Base-by-base conservation (phyloP, 92 coral and sea anemone species). In the Virgularia gustaviana region DNA sequence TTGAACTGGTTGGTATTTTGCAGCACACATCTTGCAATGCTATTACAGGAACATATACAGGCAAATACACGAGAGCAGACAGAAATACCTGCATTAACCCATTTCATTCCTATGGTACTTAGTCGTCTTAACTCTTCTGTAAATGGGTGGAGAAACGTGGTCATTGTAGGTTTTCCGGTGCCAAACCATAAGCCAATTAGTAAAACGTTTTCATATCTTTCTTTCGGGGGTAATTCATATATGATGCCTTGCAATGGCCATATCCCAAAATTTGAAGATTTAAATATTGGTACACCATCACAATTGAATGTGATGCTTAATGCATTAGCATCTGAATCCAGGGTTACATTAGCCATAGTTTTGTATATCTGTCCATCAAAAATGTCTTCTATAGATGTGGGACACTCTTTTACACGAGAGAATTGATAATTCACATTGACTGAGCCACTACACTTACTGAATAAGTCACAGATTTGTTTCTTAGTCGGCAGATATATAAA, bases 141-240 rank as follows among this genome's bases (percentile, higher is more conserved):
- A 62, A 62, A 62, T 23, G 70, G 70, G 45, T 37, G 24, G 15
- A 57, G 64, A 29, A 57, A 57, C 37, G 64, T 57, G n/a, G 64
- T 57, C 64, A 57, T 57, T 30, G 34, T 29, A 25, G 64, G 64
- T 13, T 57, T 57, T 5, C 64, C 64, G 34, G 10, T 57, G 30
- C 51, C 20, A 53, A 53, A 62, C 70, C 70, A 62, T n/a, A 62
- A 36, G 23, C 47, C 70, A 1, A 62, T 36, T 62, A 62, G 36
- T 7, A 62, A 62, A 4, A 62, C 37, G 30, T 62, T 33, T 62
- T 62, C 70, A 23, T 62, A 30, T 31, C 64, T 57, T 57, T 57
- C 37, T 41, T 57, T 57, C 13, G 64, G 64, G 30, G 64, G 64
- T 23, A 57, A 41, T 57, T 57, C 64, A 29, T 43, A 13, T 43